A percentile compares a stretch with the other conserved stretches of the same genome.
These are phyloP conservation scores for Pyrrhia umbra DNA, from an alignment of 2,888 invertebrate genomes.

Conservation along the genomic window DNA sequence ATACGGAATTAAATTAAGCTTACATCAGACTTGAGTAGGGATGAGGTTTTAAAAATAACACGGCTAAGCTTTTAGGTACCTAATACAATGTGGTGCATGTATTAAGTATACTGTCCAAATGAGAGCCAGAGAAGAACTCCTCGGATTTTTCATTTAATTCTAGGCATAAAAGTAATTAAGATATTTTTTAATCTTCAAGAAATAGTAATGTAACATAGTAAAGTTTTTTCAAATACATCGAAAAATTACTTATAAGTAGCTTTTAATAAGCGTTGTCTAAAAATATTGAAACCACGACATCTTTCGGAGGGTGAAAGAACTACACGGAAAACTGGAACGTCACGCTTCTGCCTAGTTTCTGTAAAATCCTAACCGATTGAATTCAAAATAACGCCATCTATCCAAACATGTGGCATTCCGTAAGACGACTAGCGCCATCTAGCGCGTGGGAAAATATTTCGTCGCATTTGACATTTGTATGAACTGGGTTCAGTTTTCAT, in stretches of 20 bases:
- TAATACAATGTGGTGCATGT: conserved; percentile 59
- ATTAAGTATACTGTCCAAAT: conserved; percentile 50
- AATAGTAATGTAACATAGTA: too few relatives aligned
- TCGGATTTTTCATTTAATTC: conserved; percentile 10
- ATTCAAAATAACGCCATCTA: conserved; percentile 65
- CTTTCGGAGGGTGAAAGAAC: conserved; percentile 66
- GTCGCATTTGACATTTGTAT: conserved; percentile 2
- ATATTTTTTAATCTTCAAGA: background rate
- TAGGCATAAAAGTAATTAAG: background rate
- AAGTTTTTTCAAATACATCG: background rate
- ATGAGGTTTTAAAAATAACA: conserved; percentile 68
- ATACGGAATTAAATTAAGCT: conserved; percentile 78
- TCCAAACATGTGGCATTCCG: conserved; percentile 4
- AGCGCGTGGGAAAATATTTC: conserved; percentile 12
- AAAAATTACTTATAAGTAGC: background rate
- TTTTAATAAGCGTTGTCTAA: background rate
- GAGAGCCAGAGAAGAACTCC: conserved; percentile 44
- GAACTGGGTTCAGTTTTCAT: conserved; percentile 34
- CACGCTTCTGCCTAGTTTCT: conserved; percentile 15
- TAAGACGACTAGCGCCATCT: conserved; percentile 53
- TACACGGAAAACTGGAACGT: conserved; percentile 12
- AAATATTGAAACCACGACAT: conserved; percentile 61
- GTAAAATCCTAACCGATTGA: conserved; percentile 3
- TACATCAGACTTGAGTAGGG: conserved; percentile 65
- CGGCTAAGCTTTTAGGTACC: conserved; percentile 58